Evolutionary conservation across 2,888 invertebrate species (phyloP).

Genomic region (Tanypteryx hageni): DNA sequence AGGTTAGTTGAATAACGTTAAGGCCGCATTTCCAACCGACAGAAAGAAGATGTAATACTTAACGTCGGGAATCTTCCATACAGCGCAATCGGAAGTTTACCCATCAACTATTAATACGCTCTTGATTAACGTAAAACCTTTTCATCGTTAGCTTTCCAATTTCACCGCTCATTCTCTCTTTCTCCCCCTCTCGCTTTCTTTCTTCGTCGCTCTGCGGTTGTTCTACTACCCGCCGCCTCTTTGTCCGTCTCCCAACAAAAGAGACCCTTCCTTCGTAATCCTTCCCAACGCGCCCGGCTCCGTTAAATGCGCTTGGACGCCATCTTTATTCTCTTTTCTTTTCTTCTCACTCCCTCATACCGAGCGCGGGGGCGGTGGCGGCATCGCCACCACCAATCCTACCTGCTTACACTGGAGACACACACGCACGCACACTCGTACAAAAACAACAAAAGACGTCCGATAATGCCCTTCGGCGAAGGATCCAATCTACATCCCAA

Average conservation of each 20-base stretch:
- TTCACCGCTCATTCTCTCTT: background rate
- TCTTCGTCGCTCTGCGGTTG: too few relatives aligned
- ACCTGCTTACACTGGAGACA: constrained; percentile 44
- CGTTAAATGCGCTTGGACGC: background rate
- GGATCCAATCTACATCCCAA: constrained; percentile 64
- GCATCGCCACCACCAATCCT: background rate
- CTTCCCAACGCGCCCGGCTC: background rate
- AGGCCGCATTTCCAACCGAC: background rate
- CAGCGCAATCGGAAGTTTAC: background rate
- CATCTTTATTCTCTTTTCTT: constrained; percentile 12
- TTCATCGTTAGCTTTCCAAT: constrained; percentile 19
- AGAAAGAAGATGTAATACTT: too few relatives aligned
- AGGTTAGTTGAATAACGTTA: background rate
- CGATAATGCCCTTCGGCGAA: constrained; percentile 51
- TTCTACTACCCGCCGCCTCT: background rate
- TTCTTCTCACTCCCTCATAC: background rate
- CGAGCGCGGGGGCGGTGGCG: background rate
- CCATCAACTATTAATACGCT: background rate
- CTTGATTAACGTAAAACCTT: constrained; percentile 25
- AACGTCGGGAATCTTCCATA: background rate
- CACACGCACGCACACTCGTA: constrained; percentile 21
- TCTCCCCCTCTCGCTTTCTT: too few relatives aligned
- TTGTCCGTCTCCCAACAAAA: background rate
- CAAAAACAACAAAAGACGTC: constrained; percentile 62
- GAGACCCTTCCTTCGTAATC: background rate